Percentiles rank a stretch among this genome's conserved stretches.
phyloP scores from a whole-genome alignment of 2,113 vertebrate genomes.

The Tachuris rubrigastra region DNA sequence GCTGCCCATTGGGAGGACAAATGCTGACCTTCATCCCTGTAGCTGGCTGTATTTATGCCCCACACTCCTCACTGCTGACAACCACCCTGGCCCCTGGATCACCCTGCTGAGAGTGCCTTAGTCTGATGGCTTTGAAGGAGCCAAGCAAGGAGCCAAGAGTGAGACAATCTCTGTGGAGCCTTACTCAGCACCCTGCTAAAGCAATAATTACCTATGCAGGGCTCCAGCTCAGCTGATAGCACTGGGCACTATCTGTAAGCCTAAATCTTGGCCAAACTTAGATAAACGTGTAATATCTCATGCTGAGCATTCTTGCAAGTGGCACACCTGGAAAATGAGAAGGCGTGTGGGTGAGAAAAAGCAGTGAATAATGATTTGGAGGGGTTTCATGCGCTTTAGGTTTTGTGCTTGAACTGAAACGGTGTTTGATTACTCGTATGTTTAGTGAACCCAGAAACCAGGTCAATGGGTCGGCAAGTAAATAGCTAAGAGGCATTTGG shows the following conservation, averaged over 20 bases:
- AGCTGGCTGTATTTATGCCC: background rate
- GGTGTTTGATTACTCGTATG: background rate
- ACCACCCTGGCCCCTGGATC: background rate
- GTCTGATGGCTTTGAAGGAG: background rate
- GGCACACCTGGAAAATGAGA: background rate
- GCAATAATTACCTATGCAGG: background rate
- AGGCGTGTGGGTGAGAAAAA: background rate
- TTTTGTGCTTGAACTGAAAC: background rate
- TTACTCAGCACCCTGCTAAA: background rate
- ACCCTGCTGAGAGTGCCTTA: background rate
- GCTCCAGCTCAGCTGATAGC: background rate
- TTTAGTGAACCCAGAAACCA: background rate
- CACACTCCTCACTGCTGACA: background rate
- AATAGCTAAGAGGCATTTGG: background rate
- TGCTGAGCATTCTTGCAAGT: background rate
- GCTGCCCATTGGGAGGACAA: background rate
- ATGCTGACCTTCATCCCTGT: background rate
- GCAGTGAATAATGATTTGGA: background rate
- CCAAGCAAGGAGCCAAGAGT: background rate
- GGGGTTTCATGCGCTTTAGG: background rate
- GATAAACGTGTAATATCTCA: background rate
- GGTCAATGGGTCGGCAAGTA: background rate
- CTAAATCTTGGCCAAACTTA: background rate
- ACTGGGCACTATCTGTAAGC: background rate
- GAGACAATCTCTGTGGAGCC: background rate